phyloP scores from a whole-genome alignment of 2,113 vertebrate species.

The Lagopus leucura region DNA sequence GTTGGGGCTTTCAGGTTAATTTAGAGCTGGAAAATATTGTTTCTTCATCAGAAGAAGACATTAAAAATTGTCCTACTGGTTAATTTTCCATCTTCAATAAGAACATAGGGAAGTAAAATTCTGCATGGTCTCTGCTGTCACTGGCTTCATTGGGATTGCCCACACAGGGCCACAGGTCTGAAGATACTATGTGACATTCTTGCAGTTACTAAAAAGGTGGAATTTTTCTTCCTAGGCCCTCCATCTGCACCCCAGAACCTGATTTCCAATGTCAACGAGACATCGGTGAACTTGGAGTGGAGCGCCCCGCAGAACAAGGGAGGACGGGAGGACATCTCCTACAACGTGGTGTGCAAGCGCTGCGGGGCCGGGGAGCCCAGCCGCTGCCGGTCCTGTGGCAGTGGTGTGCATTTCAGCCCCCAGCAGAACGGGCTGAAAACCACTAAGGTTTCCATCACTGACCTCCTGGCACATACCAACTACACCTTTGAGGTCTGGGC shows the following conservation, averaged over 20 bases:
- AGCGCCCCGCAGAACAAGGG: slow-evolving; percentile 89
- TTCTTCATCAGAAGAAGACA: neutral
- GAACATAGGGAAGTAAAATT: neutral
- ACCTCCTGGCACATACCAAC: slow-evolving; percentile 97
- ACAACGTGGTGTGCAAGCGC: slow-evolving; percentile 93
- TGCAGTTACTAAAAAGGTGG: neutral
- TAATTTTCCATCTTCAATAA: neutral
- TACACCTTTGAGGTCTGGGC: slow-evolving; percentile 99
- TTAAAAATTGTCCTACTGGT: neutral
- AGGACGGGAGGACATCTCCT: slow-evolving; percentile 92
- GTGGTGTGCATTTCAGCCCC: slow-evolving; percentile 91
- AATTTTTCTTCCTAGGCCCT: slow-evolving; percentile 81
- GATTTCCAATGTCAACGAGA: slow-evolving; percentile 98
- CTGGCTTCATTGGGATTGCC: neutral
- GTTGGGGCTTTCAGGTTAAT: neutral
- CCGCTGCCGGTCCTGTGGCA: slow-evolving; percentile 91
- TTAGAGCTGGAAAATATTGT: neutral
- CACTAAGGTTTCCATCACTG: slow-evolving; percentile 93
- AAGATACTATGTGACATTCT: neutral
- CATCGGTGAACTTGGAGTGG: slow-evolving; percentile 97
- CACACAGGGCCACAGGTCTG: fast-evolving
- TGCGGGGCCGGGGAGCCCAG: slow-evolving; percentile 83
- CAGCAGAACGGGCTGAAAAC: slow-evolving; percentile 90
- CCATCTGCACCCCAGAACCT: slow-evolving; percentile 93
- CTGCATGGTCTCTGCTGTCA: neutral